Percentiles rank a stretch among this genome's conserved stretches.
These are phyloP conservation scores for Gonioctena quinquepunctata DNA, from an alignment of 1,140 invertebrate species.

Conservation along the genomic window DNA sequence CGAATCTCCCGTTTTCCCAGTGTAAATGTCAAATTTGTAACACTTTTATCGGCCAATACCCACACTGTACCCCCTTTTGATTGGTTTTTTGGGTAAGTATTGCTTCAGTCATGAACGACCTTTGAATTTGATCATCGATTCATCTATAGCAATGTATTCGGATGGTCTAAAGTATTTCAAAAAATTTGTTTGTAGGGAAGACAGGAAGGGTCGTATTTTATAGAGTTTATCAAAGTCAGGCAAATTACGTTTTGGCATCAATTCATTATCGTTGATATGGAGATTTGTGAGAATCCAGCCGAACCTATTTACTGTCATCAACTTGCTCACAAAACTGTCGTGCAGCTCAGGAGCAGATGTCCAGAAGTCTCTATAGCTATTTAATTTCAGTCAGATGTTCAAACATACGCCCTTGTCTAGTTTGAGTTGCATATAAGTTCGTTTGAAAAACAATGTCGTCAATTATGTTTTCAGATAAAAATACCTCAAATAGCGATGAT, in stretches of 20 bases:
- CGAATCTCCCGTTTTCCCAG: too few relatives aligned
- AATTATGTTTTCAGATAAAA: constrained; percentile 9
- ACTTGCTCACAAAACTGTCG: constrained; percentile 14
- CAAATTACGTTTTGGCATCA: constrained; percentile 40
- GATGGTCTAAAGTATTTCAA: neutral
- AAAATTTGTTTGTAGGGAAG: constrained; percentile 6
- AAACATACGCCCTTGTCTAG: neutral
- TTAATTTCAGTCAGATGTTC: constrained; percentile 7
- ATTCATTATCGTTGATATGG: constrained; percentile 51
- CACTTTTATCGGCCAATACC: constrained; percentile 39
- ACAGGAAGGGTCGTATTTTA: constrained; percentile 49
- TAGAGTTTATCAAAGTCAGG: constrained; percentile 52
- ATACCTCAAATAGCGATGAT: neutral
- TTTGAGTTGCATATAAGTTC: constrained; percentile 21
- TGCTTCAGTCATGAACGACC: constrained; percentile 43
- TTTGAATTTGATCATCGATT: constrained; percentile 38
- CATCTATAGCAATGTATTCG: constrained; percentile 26
- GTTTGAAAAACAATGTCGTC: constrained; percentile 21
- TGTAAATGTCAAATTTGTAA: too few relatives aligned
- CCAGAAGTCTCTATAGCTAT: constrained; percentile 29
- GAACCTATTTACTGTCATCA: constrained; percentile 55
- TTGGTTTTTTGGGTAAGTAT: constrained; percentile 48
- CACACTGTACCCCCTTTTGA: constrained; percentile 51
- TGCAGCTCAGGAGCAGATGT: constrained; percentile 11
- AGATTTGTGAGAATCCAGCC: constrained; percentile 49